Evolutionary conservation across 2,113 vertebrate genomes (phyloP).

Genomic region (Rattus rattus): DNA sequence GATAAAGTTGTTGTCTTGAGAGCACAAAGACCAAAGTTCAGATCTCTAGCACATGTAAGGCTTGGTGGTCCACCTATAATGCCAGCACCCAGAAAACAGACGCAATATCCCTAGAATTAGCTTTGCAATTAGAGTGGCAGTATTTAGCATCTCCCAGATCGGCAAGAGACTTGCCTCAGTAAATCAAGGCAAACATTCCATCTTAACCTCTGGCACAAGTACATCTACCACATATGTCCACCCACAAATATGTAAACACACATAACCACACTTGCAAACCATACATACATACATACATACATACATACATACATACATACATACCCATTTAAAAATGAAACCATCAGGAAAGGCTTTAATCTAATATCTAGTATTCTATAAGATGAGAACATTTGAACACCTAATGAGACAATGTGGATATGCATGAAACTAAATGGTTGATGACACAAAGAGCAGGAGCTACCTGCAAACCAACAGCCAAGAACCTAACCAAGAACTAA

Average conservation of each 20-base stretch:
- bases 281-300: background rate
- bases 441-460: background rate
- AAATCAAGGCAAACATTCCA: background rate
- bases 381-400: background rate
- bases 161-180: background rate
- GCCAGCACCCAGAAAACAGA: background rate
- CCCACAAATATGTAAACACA: background rate
- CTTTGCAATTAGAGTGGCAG: background rate
- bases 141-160: background rate
- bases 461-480: background rate
- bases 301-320: background rate
- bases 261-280: background rate
- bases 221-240: background rate
- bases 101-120: background rate
- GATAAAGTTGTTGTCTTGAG: background rate
- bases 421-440: fast-evolving
- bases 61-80: background rate
- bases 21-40: background rate
- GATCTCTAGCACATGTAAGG: background rate
- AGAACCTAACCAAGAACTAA: background rate
- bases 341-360: background rate
- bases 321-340: background rate
- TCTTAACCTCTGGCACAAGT: background rate
- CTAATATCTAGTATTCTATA: background rate
- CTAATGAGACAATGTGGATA: background rate